Base-by-base conservation (phyloP, 2,797 vertebrate species). In the Peromyscus melanophrys region DNA sequence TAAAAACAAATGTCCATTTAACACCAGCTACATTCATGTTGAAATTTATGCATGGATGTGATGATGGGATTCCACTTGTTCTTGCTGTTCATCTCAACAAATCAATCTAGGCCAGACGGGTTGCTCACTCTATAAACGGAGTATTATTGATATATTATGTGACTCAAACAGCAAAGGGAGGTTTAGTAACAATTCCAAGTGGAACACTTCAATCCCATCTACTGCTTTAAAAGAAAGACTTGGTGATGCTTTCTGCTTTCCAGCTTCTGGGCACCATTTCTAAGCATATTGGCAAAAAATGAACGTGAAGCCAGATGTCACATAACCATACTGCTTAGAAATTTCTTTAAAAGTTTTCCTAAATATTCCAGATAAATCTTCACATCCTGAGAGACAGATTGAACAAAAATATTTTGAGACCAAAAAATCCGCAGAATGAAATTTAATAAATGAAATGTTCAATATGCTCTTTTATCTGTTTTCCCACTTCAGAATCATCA, bases 1-100 rank as follows among this genome's bases (percentile, higher is more conserved):
- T 98, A 98, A 99, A 98, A 99, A 98, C 96, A 98, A 98, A 98
- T 96, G 98, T 96, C 97, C 96, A 97, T 97, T 98, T 98, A 98
- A 98, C 98, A 98, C 77, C 89, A 98, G 97, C 97, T 97, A 98
- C 98, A 98, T 98, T 98, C 31, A 98, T 97, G 98, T 98, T 98
- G 96, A 98, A 98, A 98, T 98, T 95, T 98, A 98, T 96, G 94
- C 67, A 97, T 90, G 93, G 93, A 98, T 97, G 96, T 95, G 97
- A 97, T 87, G 94, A 98, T 92, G 95, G 96, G 96, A 98, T 98
- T 98, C 97, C 98, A 98, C 97, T 98, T 93, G 65, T 69, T 97
- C 97, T 92, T 97, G 96, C 52, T 92, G 90, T 93, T 97, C 59
- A 92, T 95, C 80, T 96, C 96, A 98, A 97, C 97, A 97, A 98